Evolutionary conservation across 2,888 invertebrate genomes (phyloP), one percentile per base, ranked within the genome.

Genomic region (Choristoneura rosaceana): DNA sequence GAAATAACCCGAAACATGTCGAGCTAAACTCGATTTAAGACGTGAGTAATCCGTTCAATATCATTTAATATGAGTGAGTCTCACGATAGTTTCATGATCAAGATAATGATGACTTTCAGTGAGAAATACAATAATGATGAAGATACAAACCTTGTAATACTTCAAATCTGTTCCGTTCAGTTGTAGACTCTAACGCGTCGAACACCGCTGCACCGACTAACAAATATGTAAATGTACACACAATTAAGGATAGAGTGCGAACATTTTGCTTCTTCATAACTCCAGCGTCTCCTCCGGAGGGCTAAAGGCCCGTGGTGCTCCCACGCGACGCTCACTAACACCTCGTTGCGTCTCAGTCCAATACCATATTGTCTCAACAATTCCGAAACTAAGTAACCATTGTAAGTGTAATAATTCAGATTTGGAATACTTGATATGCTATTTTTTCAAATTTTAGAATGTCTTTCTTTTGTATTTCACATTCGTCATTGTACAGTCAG

Each of bases 221-320:
- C 93, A 99, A 96, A 95, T 99, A 99, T 86, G 99, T 99, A 96
- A 99, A 99, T 94, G 99, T 99, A 96, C 99, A 99, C 95, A 99
- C 99, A 95, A 99, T 99, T 95, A 99, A 97, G 89, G 99, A 99
- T 95, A 99, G 96, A 95, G 99, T 99, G 95, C 99, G 98, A 94
- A 99, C 99, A 97, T 99, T 99, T 97, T 99, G 99, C 96, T 99
- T 99, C 98, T 99, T 99, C 99, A 99, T 99, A 89, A 92, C 93
- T 93, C 89, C 92, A 91, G 81, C 90, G 86, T 89, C 50, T 4
- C 83, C 86, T 88, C 89, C 87, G 84, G 82, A 87, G 90, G 91
- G 91, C 81, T 68, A 83, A 82, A 80, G 85, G 88, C 91, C 91
- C 90, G 25, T 76, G 76, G 76, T 77, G 75, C 78, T 43, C 3